These are phyloP conservation scores for Embidobia sp. DNA, from an alignment of 2,888 invertebrate genomes.

Conservation along the genomic window DNA sequence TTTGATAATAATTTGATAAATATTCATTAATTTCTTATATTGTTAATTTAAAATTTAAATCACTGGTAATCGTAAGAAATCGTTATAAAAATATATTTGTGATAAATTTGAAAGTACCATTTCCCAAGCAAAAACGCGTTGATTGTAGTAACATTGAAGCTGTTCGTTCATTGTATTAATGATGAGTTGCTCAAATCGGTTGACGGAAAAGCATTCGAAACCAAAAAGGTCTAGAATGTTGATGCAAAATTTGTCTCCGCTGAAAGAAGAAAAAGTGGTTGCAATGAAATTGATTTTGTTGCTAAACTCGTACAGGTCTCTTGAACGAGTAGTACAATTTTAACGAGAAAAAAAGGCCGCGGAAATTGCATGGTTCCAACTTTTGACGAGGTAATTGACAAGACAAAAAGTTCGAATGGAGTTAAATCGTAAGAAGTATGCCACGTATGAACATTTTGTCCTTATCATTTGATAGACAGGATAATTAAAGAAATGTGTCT, in stretches of 20 bases:
- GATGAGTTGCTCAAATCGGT: constrained; percentile 93
- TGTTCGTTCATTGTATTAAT: constrained; percentile 96
- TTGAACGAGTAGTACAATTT: not conserved
- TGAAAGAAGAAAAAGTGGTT: constrained; percentile 77
- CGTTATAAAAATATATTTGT: not conserved
- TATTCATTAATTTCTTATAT: too few species aligned
- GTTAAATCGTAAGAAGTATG: constrained; percentile 26
- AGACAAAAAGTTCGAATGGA: constrained; percentile 33
- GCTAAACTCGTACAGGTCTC: not conserved
- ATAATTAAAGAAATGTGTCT: constrained; percentile 61
- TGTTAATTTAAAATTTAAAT: too few species aligned
- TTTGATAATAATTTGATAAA: too few species aligned
- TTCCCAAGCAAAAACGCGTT: constrained; percentile 95
- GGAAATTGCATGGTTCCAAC: not conserved
- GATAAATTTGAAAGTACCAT: constrained; percentile 84
- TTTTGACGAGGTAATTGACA: constrained; percentile 46
- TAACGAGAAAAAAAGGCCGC: not conserved
- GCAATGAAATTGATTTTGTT: not conserved
- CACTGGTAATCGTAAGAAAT: not conserved
- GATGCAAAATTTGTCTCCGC: constrained; percentile 92
- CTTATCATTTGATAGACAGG: constrained; percentile 56
- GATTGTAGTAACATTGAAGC: constrained; percentile 95
- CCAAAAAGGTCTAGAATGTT: constrained; percentile 94
- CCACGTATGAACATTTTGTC: constrained; percentile 41
- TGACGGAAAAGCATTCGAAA: constrained; percentile 94